These are phyloP conservation scores for Micropoecilia bifurca DNA, from an alignment of 2,797 vertebrate species.

Conservation along the genomic window DNA sequence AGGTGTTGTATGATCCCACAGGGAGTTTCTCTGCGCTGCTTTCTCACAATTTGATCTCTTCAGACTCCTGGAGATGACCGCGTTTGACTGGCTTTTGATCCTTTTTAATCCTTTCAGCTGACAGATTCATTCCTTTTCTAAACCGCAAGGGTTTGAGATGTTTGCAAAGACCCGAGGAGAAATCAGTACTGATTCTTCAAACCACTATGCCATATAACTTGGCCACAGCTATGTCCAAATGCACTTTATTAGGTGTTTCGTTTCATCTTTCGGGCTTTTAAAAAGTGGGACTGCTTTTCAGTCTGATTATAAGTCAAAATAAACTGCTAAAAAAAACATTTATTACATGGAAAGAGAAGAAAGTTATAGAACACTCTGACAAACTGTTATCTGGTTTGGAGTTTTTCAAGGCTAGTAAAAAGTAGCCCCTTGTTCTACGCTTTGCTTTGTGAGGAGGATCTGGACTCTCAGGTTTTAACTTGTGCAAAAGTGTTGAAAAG, in stretches of 20 bases:
- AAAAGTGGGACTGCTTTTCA: conserved; percentile 60
- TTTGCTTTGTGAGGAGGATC: no score
- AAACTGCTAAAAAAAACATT: conserved; percentile 21
- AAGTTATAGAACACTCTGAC: background rate
- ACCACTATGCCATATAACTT: conserved; percentile 65
- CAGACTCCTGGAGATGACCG: conserved; percentile 41
- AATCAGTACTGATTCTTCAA: conserved; percentile 49
- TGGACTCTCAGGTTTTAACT: no score
- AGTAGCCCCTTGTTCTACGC: background rate
- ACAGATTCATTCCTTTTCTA: conserved; percentile 72
- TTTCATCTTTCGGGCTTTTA: conserved; percentile 48
- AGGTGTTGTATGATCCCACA: conserved; percentile 47
- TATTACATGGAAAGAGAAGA: background rate
- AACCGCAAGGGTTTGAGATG: conserved; percentile 68
- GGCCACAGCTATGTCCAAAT: conserved; percentile 73
- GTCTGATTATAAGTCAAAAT: conserved; percentile 53
- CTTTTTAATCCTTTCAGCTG: conserved; percentile 68
- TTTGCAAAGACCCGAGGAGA: conserved; percentile 64
- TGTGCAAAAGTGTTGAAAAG: no score
- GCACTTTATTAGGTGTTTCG: conserved; percentile 41
- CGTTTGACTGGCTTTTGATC: conserved; percentile 54
- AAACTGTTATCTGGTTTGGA: background rate
- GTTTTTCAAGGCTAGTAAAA: background rate
- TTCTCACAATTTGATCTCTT: conserved; percentile 50
- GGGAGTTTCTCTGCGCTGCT: conserved; percentile 35